Conservation (phyloP, 1,140 invertebrate genomes). For the Plutomurus gul region DNA sequence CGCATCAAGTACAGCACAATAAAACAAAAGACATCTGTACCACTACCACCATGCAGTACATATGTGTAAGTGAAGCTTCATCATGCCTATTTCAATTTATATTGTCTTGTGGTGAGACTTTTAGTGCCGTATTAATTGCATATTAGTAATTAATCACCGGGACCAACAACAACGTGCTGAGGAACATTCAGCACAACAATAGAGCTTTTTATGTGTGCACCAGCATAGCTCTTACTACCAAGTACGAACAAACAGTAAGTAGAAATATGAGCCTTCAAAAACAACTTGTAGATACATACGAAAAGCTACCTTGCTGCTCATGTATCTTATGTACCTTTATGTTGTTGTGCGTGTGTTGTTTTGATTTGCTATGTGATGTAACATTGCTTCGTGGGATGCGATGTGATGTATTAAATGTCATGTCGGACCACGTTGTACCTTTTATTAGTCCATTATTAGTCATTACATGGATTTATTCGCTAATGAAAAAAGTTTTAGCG, state of each 20-base stretch:
- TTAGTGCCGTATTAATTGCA: conserved; percentile 46
- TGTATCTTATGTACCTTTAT: background rate
- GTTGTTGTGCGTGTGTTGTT: background rate
- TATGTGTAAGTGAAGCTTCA: background rate
- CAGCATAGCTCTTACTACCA: no score
- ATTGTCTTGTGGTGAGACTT: background rate
- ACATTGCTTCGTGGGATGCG: background rate
- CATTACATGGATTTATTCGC: conserved; percentile 21
- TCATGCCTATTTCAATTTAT: background rate
- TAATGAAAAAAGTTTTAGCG: conserved; percentile 21
- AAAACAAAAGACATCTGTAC: no score
- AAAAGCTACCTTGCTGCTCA: no score
- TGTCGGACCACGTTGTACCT: background rate
- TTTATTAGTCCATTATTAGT: conserved; percentile 19
- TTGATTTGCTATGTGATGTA: no score
- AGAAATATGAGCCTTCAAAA: background rate
- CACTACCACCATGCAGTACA: no score
- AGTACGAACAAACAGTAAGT: no score
- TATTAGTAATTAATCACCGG: conserved; percentile 44
- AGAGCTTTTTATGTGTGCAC: background rate
- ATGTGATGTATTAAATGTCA: background rate
- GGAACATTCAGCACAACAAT: conserved; percentile 6
- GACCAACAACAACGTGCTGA: conserved; percentile 18
- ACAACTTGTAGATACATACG: background rate
- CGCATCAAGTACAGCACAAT: background rate